Conservation (phyloP, 2,888 invertebrate genomes). For the Cephus sareptanus region DNA sequence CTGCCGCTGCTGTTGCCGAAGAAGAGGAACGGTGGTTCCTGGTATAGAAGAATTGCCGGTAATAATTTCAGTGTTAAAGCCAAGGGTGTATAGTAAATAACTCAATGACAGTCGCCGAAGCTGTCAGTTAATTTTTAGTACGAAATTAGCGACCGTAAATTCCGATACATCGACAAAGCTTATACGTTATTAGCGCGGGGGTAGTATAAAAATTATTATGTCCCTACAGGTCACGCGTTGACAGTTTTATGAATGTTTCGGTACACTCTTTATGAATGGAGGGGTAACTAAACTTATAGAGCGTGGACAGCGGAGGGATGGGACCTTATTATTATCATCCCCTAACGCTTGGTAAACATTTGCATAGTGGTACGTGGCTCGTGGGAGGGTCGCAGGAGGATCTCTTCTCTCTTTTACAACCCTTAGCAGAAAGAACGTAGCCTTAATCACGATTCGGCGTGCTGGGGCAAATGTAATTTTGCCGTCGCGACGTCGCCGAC, state of each 20-base stretch:
- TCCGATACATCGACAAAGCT: too few species aligned
- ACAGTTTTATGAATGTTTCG: neutral
- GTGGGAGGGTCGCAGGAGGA: neutral
- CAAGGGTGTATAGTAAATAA: too few species aligned
- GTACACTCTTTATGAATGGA: slow-evolving; percentile 21
- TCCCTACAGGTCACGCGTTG: too few species aligned
- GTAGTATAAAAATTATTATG: too few species aligned
- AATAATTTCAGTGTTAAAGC: too few species aligned
- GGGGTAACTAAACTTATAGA: slow-evolving; percentile 13
- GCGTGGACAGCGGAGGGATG: slow-evolving; percentile 21
- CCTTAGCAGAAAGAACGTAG: neutral
- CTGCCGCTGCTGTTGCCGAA: too few species aligned
- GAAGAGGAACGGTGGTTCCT: too few species aligned
- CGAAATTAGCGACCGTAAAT: too few species aligned
- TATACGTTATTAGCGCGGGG: too few species aligned
- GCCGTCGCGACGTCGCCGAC: slow-evolving; percentile 3
- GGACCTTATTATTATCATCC: slow-evolving; percentile 53
- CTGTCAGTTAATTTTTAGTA: too few species aligned
- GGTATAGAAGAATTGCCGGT: too few species aligned
- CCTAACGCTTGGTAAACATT: slow-evolving; percentile 49
- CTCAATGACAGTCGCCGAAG: too few species aligned
- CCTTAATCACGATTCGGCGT: slow-evolving; percentile 16
- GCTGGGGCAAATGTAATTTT: slow-evolving; percentile 14
- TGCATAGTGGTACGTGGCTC: slow-evolving; percentile 36
- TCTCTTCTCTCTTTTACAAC: neutral